A percentile compares a stretch with the other conserved stretches of the same genome.
Evolutionary conservation across 2,113 vertebrate genomes (phyloP).

Genomic region (Vireo altiloquus): DNA sequence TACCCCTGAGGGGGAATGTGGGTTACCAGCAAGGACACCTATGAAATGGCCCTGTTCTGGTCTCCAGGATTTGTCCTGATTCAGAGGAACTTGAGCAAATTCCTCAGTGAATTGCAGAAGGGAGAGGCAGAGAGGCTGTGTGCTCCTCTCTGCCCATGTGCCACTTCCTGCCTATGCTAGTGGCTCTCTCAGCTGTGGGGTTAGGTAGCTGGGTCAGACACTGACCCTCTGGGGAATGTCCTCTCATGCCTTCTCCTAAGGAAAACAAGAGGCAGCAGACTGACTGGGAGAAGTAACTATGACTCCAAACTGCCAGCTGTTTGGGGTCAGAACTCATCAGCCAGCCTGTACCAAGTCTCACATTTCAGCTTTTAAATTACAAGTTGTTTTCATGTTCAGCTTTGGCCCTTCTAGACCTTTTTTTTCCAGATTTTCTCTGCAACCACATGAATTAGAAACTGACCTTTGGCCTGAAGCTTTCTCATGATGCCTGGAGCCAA

Average conservation of each 20-base stretch:
- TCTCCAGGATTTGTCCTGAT: constrained; percentile 33
- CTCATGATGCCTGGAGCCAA: background rate
- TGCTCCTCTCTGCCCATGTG: background rate
- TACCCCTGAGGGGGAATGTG: constrained; percentile 23
- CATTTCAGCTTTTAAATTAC: background rate
- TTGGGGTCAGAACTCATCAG: background rate
- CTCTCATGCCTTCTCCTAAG: background rate
- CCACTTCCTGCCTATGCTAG: background rate
- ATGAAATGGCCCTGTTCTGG: constrained; percentile 21
- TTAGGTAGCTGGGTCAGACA: background rate
- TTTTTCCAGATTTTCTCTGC: background rate
- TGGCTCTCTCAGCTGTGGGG: background rate
- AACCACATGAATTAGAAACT: background rate
- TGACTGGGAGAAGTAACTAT: background rate
- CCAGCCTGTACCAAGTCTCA: background rate
- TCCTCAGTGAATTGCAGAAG: background rate
- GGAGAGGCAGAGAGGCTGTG: background rate
- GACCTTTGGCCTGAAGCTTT: background rate
- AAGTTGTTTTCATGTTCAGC: background rate
- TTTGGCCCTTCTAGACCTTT: background rate
- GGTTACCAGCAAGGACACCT: constrained; percentile 38
- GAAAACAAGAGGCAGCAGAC: background rate
- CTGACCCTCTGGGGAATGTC: background rate
- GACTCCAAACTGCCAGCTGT: background rate
- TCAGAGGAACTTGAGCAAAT: background rate